phyloP scores from a whole-genome alignment of 2,797 vertebrate species.

The Pseudocheirus occidentalis region DNA sequence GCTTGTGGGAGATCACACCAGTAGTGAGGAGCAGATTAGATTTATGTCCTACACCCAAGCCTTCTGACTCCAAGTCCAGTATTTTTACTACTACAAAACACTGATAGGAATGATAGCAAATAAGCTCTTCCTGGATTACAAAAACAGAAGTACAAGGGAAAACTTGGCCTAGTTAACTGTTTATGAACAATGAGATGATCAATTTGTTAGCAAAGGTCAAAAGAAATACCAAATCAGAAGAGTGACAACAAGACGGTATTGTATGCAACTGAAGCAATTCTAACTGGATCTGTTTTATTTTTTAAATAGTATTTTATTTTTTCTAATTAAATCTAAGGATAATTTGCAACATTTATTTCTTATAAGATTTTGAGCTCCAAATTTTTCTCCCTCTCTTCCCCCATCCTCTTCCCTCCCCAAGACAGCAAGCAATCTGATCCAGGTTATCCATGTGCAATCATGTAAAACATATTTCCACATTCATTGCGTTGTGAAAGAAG shows the following conservation, averaged over 20 bases:
- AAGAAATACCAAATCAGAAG: background rate
- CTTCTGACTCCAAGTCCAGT: background rate
- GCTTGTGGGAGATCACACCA: background rate
- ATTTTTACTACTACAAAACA: background rate
- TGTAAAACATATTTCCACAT: background rate
- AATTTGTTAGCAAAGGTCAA: background rate
- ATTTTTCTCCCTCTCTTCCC: background rate
- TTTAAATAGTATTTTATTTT: background rate
- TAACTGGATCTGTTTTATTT: background rate
- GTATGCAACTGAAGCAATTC: background rate
- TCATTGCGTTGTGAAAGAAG: background rate
- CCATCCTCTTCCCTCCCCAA: background rate
- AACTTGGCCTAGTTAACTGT: background rate
- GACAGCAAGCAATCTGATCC: background rate
- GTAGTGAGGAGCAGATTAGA: background rate
- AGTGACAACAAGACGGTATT: background rate
- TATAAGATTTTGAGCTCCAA: background rate
- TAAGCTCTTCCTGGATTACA: constrained; percentile 32
- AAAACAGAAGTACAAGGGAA: background rate
- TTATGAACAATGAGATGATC: background rate
- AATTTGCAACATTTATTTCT: background rate
- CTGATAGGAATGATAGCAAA: constrained; percentile 28
- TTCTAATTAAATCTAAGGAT: background rate
- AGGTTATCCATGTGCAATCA: background rate
- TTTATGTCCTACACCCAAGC: background rate